A percentile compares a stretch with the other conserved stretches of the same genome.
phyloP scores from a whole-genome alignment of 2,888 invertebrate genomes.

The Loripinus fragilis region DNA sequence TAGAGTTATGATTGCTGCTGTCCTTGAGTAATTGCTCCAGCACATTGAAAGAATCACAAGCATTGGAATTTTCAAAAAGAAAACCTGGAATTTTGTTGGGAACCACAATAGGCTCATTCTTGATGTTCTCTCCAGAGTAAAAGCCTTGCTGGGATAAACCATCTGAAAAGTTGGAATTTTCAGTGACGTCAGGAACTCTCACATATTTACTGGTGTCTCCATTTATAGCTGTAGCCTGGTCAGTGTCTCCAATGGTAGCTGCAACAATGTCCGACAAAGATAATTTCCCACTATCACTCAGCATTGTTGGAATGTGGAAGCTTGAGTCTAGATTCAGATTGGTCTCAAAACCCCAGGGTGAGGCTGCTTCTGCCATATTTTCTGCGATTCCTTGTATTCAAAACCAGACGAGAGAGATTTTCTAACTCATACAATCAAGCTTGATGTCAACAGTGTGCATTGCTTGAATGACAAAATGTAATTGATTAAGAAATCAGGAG shows the following conservation, averaged over 20 bases:
- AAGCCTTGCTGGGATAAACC: neutral
- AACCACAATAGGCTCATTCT: neutral
- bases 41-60: slow-evolving; percentile 4
- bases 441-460: too few species aligned
- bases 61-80: neutral
- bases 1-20: neutral
- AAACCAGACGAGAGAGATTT: too few species aligned
- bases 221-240: neutral
- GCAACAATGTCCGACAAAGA: slow-evolving; percentile 55
- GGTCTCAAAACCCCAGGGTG: neutral
- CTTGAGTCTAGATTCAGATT: slow-evolving; percentile 2
- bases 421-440: too few species aligned
- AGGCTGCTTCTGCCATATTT: neutral
- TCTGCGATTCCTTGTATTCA: too few species aligned
- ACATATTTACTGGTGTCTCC: neutral
- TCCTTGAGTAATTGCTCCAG: neutral
- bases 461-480: too few species aligned
- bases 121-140: neutral
- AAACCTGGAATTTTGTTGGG: neutral
- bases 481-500: too few species aligned
- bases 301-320: neutral
- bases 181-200: neutral
- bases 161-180: slow-evolving; percentile 8
- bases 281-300: slow-evolving; percentile 18
- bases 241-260: slow-evolving; percentile 46